Evolutionary conservation across 37 sponge, comb jelly and placozoan genomes (phyloP).

Genomic region (Tethya wilhelma): DNA sequence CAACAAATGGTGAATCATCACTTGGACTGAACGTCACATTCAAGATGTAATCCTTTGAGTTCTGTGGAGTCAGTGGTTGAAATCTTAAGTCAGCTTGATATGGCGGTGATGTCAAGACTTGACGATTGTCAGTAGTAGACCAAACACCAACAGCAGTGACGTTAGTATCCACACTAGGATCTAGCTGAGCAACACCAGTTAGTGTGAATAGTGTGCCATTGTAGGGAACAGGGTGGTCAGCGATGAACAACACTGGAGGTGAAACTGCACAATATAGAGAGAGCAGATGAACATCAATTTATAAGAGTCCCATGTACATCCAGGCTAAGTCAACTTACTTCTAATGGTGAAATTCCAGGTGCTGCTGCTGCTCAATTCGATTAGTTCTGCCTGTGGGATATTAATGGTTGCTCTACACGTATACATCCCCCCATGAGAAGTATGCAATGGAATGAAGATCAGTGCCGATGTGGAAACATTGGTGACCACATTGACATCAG

Average conservation of each 20-base stretch:
- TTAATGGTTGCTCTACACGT: not conserved
- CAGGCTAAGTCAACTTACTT: not conserved
- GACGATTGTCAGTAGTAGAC: not conserved
- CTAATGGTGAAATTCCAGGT: not conserved
- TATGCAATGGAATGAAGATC: not conserved
- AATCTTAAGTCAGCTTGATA: not conserved
- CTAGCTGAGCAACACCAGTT: not conserved
- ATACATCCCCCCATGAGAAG: not conserved
- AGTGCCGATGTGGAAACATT: not conserved
- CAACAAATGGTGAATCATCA: not conserved
- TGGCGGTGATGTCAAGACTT: not conserved
- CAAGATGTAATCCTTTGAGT: not conserved
- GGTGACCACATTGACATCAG: not conserved
- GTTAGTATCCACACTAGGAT: slow-evolving; percentile 9
- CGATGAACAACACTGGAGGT: not conserved
- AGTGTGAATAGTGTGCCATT: not conserved
- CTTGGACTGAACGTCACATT: not conserved
- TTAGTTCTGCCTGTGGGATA: not conserved
- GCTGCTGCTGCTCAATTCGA: not conserved
- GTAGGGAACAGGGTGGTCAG: not conserved
- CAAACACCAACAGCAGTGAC: not conserved
- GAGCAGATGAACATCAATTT: not conserved
- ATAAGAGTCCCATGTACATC: no score
- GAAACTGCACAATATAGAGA: not conserved
- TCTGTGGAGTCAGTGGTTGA: not conserved